A percentile compares a stretch with the other conserved stretches of the same genome.
These are phyloP conservation scores for Torymus tubicola DNA, from an alignment of 2,888 invertebrate genomes.

Conservation along the genomic window DNA sequence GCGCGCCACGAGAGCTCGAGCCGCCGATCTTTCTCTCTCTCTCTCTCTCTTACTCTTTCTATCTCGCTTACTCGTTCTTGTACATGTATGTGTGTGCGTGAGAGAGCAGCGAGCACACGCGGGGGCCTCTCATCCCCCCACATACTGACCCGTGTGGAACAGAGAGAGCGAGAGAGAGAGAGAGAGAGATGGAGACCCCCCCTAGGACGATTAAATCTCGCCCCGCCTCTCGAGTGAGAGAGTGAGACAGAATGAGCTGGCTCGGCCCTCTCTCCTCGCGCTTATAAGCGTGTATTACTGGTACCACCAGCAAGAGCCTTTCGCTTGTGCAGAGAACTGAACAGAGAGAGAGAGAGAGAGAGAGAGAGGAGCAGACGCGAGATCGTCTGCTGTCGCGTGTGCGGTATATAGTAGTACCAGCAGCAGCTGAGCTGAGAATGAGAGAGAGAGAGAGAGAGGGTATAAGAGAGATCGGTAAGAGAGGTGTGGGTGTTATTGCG, in stretches of 20 bases:
- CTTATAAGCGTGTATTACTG: too few species aligned
- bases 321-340: too few species aligned
- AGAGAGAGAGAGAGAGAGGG: too few species aligned
- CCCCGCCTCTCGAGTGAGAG: slow-evolving; percentile 53
- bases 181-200: slow-evolving; percentile 60
- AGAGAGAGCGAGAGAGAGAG: slow-evolving; percentile 29
- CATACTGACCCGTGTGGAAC: slow-evolving; percentile 54
- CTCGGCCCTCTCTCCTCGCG: slow-evolving; percentile 34
- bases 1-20: slow-evolving; percentile 36
- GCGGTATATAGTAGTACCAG: too few species aligned
- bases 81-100: slow-evolving; percentile 62
- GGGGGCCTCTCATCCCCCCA: slow-evolving; percentile 63
- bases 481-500: too few species aligned
- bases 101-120: slow-evolving; percentile 58
- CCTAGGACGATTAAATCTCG: slow-evolving; percentile 69
- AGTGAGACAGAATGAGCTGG: slow-evolving; percentile 9
- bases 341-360: too few species aligned
- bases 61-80: slow-evolving; percentile 60
- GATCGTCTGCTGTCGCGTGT: too few species aligned
- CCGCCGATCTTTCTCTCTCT: slow-evolving; percentile 52
- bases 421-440: too few species aligned
- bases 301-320: too few species aligned
- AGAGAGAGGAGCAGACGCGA: too few species aligned
- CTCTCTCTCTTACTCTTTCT: slow-evolving; percentile 28
- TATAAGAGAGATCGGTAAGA: too few species aligned